Evolutionary conservation across 2,113 vertebrate genomes (phyloP), one percentile per base, ranked within the genome.

Genomic region (Rattus rattus): DNA sequence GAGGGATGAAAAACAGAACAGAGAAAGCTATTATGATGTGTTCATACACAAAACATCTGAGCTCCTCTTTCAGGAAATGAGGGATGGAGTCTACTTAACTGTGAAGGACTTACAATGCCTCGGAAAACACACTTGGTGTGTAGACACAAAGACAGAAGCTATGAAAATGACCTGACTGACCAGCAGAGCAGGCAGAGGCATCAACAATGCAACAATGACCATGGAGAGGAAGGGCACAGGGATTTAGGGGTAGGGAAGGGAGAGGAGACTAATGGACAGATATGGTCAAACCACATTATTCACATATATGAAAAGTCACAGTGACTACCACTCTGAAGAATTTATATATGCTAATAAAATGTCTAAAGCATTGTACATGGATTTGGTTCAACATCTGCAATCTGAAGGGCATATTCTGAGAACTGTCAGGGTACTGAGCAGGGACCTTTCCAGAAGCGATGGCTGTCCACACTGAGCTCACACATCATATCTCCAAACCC

Each of bases 31-130:
- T 14, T 2, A 90, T 92, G 24, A 24, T 28, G 33, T n/a, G 56
- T 86, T 49, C 56, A 56, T 73, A 69, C 43, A 88, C 49, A 93
- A 89, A 70, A 13, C 26, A 30, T 47, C 22, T 77, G 43, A 75
- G 63, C 76, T 92, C 56, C 56, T 69, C 43, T 43, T 65, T 95
- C 65, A 93, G 52, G n/a, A 88, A 76, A 87, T 67, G 26, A 86
- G 43, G 33, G 36, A 87, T 69, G 54, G 28, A 90, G 81, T 76
- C 43, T 70, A 67, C 52, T 61, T 96, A 94, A 90, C 69, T 94
- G 33, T 81, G 28, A 75, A 95, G 26, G 39, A 73, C 17, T 96
- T 63, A 65, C 16, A 67, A 49, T 36, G 9, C 43, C 28, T 12
- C 43, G 36, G 63, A 69, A 69, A 28, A 69, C 43, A 69, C 43